phyloP scores from a whole-genome alignment of 2,888 invertebrate species.

The Microctonus aethiopoides region DNA sequence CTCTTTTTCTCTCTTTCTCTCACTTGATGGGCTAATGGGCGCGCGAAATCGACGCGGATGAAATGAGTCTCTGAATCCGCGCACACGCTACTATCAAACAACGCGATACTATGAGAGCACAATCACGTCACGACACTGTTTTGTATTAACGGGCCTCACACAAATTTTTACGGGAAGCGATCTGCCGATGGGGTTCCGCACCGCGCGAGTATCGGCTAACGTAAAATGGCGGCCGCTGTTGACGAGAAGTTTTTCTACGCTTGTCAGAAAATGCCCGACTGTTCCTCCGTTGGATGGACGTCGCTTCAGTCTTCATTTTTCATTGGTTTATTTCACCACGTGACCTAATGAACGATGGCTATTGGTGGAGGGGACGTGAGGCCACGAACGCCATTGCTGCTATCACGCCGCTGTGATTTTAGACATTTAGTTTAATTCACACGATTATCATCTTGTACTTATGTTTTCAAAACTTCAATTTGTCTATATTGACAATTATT shows the following conservation, averaged over 20 bases:
- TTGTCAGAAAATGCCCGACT: constrained; percentile 83
- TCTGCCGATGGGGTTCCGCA: constrained; percentile 43
- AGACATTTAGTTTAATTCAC: constrained; percentile 30
- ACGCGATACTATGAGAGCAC: constrained; percentile 29
- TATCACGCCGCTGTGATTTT: constrained; percentile 55
- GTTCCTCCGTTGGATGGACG: constrained; percentile 61
- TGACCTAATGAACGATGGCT: constrained; percentile 59
- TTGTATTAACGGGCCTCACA: constrained; percentile 21
- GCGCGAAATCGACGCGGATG: constrained; percentile 51
- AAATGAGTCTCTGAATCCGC: constrained; percentile 39
- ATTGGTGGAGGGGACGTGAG: constrained; percentile 68
- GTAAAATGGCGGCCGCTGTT: constrained; percentile 93
- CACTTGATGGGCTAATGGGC: constrained; percentile 45
- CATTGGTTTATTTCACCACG: constrained; percentile 69
- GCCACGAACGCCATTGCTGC: constrained; percentile 65
- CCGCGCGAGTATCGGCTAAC: constrained; percentile 69
- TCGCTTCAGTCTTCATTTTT: constrained; percentile 61
- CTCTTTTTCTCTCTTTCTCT: constrained; percentile 30
- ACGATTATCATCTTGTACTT: background rate
- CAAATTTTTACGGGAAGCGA: constrained; percentile 27
- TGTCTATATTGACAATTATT: background rate
- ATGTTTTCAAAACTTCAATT: background rate
- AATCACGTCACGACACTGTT: constrained; percentile 25
- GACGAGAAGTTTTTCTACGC: constrained; percentile 95
- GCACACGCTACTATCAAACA: constrained; percentile 29